Evolutionary conservation across 2,113 vertebrate genomes (phyloP).

Genomic region (Pyrgilauda ruficollis): DNA sequence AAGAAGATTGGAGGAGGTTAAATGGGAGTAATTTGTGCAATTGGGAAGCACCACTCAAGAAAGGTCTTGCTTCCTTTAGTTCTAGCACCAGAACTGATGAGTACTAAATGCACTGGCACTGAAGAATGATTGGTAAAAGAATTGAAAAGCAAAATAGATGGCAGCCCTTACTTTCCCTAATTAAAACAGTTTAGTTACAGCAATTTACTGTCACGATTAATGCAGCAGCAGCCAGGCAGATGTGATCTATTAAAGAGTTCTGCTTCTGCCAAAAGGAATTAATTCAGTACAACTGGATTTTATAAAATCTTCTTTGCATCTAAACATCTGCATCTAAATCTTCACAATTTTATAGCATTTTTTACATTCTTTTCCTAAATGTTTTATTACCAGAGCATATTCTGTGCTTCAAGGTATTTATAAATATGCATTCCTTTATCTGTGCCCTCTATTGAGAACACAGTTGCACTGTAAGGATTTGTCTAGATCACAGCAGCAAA

Average conservation of each 20-base stretch:
- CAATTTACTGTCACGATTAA: slow-evolving; percentile 10
- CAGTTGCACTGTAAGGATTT: background rate
- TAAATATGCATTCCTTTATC: background rate
- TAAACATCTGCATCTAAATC: background rate
- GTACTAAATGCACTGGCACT: background rate
- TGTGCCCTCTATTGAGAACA: background rate
- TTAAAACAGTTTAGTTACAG: slow-evolving; percentile 45
- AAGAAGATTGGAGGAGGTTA: background rate
- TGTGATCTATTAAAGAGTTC: slow-evolving; percentile 1
- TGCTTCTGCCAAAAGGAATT: background rate
- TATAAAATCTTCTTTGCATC: background rate
- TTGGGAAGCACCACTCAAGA: background rate
- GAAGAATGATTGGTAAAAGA: background rate
- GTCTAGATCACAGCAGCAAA: background rate
- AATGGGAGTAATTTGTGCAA: background rate
- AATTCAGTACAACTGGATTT: background rate
- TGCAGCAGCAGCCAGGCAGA: background rate
- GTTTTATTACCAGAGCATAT: background rate
- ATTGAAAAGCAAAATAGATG: background rate
- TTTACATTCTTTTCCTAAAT: background rate
- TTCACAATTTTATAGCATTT: background rate
- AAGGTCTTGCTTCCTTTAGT: background rate
- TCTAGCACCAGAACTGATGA: background rate
- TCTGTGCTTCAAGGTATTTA: background rate
- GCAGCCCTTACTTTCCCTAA: background rate